Evolutionary conservation across 2,113 vertebrate species (phyloP).

Genomic region (Lutjanus erythropterus): DNA sequence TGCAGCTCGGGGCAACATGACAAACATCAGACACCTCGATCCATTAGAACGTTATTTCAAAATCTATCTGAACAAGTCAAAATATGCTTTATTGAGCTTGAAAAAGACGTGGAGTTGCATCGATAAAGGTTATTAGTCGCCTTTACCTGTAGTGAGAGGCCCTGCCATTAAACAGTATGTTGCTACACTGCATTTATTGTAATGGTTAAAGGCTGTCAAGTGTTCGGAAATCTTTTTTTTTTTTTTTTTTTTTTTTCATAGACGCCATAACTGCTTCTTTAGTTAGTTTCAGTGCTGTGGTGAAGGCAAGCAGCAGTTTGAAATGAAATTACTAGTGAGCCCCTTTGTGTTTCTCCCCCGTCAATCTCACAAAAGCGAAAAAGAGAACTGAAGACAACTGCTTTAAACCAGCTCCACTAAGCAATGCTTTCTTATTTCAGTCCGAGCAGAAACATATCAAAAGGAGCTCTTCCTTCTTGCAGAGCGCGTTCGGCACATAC

Average conservation of each 20-base stretch:
- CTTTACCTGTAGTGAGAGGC: constrained; percentile 1
- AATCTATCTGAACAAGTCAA: neutral
- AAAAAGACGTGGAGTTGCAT: constrained; percentile 30
- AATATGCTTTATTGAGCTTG: constrained; percentile 8
- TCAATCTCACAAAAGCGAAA: constrained; percentile 24
- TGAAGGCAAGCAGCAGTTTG: constrained; percentile 52
- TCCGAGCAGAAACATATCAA: constrained; percentile 28
- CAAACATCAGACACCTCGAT: neutral
- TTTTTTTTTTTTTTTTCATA: constrained; percentile 11
- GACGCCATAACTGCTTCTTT: constrained; percentile 13
- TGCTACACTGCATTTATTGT: constrained; percentile 44
- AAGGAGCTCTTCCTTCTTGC: constrained; percentile 19
- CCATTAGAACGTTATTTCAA: neutral
- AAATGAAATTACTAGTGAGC: constrained; percentile 15
- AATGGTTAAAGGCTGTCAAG: constrained; percentile 38
- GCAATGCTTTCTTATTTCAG: neutral
- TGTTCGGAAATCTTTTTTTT: neutral
- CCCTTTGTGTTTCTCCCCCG: neutral
- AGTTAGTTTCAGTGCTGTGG: constrained; percentile 24
- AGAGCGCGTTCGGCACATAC: neutral
- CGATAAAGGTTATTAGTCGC: constrained; percentile 10
- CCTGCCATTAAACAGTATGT: constrained; percentile 42
- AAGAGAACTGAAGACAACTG: constrained; percentile 25
- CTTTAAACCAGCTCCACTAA: constrained; percentile 21
- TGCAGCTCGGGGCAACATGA: neutral